Evolutionary conservation across 2,113 vertebrate genomes (phyloP), one percentile per base, ranked within the genome.

Genomic region (Neolamprologus sp.): DNA sequence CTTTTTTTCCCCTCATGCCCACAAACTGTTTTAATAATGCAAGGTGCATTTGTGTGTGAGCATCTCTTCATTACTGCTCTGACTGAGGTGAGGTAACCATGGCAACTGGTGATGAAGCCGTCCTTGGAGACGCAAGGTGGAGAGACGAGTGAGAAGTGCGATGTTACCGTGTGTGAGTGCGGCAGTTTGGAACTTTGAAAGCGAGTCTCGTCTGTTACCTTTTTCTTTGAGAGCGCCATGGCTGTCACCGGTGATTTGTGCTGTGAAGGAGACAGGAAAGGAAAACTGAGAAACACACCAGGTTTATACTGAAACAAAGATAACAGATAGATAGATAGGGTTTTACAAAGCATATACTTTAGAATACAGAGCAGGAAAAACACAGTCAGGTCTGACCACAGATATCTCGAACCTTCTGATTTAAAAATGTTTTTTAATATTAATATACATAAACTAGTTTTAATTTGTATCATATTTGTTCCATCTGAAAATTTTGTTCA

Each of bases 221-320:
- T 97, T 85, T 97, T 97, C 93, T 96, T 97, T 83, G 97, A 97
- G 47, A 97, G 93, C 3, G 94, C 91, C 97, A 97, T 96, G 26
- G 95, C 93, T 60, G 97, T 97, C 88, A 97, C 95, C 2, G 97
- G 95, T 79, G 97, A 97, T 87, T 95, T 96, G 84, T 96, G 93
- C 97, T 97, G 95, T 35, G 63, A 85, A 82, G 33, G 88, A 58
- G 83, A 91, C 33, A 57, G 26, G 93, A 58, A 80, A 81, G 35
- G 60, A 71, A 12, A 88, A 86, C 6, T 81, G 30, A 82, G 84
- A 90, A 82, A 85, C 60, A 85, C 6, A 13, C 28, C 78, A 13
- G 42, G n/a, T 81, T 75, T 21, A 45, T 81, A 55, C 16, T 47
- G 28, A 87, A 35, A n/a, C 71, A 84, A 8, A 83, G 5, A 65